Evolutionary conservation across 2,113 vertebrate genomes (phyloP), one percentile per base, ranked within the genome.

Genomic region (Gymnobelideus leadbeateri): DNA sequence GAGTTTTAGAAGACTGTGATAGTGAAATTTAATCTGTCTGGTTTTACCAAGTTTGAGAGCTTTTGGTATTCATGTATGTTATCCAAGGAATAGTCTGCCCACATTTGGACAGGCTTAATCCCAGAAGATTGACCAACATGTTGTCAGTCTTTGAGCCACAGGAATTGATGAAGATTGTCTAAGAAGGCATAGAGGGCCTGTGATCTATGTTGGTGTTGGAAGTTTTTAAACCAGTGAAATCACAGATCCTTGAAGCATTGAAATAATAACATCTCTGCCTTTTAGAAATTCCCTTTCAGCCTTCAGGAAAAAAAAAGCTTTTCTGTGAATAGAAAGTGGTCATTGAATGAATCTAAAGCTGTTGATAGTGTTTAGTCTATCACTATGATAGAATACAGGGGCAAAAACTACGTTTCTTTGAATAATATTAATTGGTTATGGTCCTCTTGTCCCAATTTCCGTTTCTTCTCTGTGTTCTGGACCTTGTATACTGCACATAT

Each of bases 291-390:
- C 93, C 91, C 25, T 95, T 93, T 92, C 16, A 91, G 90, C 53
- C 91, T 91, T 95, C n/a, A 90, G 19, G n/a, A 21, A 23, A 84
- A 43, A 43, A 84, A 90, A 94, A 97, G 23, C 91, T 95, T 97
- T 96, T 46, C 46, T 93, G 89, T 93, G 46, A 84, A 43, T 84
- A 84, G 68, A 95, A 97, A 95, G 90, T 19, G 5, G 61, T 94
- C 51, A 89, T 11, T 89, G 25, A 92, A 31, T 94, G 93, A 93
- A 77, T 95, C 7, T 96, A 51, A 89, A 51, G 89, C 91, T 84
- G 90, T 77, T 94, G 7, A 3, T 19, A 89, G 14, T 61, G 26
- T 54, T 92, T 68, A 89, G 7, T 37, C 19, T 84, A 43, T 84
- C 19, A 49, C 8, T 51, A 0, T 89, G 55, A 91, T 84, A 16